Evolutionary conservation across 2,888 invertebrate genomes (phyloP).

Genomic region (Pyrrhosoma nymphula): DNA sequence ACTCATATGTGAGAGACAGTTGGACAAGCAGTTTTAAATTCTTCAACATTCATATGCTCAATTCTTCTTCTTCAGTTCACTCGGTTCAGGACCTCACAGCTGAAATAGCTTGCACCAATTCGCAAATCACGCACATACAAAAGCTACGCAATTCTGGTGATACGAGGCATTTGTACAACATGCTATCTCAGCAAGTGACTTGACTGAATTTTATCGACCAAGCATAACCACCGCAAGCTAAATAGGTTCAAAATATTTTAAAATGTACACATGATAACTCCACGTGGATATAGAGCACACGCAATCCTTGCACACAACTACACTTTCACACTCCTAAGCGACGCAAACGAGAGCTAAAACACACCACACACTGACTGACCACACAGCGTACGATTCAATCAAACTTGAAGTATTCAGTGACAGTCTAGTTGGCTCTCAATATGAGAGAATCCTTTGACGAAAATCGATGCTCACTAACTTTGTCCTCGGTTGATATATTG

Average conservation of each 20-base stretch:
- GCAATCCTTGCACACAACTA: background rate
- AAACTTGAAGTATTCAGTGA: conserved; percentile 43
- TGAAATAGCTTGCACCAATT: conserved; percentile 23
- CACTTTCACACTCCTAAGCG: conserved; percentile 31
- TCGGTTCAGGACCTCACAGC: conserved; percentile 33
- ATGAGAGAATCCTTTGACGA: conserved; percentile 43
- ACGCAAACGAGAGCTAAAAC: conserved; percentile 27
- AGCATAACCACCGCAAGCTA: conserved; percentile 3
- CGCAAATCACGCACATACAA: conserved; percentile 43
- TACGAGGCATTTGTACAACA: conserved; percentile 47
- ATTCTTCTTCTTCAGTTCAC: conserved; percentile 21
- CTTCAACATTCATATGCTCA: background rate
- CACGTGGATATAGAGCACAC: conserved; percentile 4
- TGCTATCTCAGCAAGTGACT: conserved; percentile 21
- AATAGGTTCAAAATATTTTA: background rate
- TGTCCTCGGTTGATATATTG: background rate
- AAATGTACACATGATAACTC: background rate
- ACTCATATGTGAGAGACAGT: background rate
- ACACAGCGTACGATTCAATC: background rate
- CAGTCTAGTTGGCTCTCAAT: conserved; percentile 59
- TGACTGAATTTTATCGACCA: background rate
- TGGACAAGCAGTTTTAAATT: background rate
- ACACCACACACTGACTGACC: conserved; percentile 38
- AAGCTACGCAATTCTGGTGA: conserved; percentile 40
- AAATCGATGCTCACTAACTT: conserved; percentile 3